Evolutionary conservation across 2,113 vertebrate genomes (phyloP), one percentile per base, ranked within the genome.

Genomic region (Macquaria ambigua): DNA sequence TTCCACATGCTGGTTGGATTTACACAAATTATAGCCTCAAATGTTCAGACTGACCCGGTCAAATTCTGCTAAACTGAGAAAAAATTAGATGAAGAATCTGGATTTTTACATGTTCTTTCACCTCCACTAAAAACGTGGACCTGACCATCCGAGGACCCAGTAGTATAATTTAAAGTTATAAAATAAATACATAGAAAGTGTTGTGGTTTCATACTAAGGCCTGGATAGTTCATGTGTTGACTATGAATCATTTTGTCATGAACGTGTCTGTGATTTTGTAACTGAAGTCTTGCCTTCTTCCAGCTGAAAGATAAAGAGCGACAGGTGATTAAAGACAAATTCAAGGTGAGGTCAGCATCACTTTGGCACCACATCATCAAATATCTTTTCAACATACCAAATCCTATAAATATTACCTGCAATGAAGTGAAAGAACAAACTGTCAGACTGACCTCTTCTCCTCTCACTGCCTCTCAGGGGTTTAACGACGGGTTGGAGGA

Each of bases 281-380:
- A 80, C 66, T 7, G 25, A 52, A 1, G 6, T 69, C 5, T 61
- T n/a, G 1, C 43, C 87, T 52, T 71, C 88, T 86, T 90, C 18
- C 95, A 99, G 98, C 96, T 99, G 62, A 98, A 97, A 87, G 98
- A 99, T 77, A 99, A 98, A 91, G 98, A 99, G 81, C 96, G 98
- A n/a, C 98, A 99, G 91, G 95, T 97, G 92, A 98, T 99, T 71
- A 99, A 99, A 93, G 98, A 99, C 73, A 97, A 98, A 14, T 99
- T 99, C 89, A 99, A 99, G 98, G 98, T 99, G 88, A 96, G 94
- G 14, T 5, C 3, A 21, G 28, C 41, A 5, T 28, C 50, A 52
- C 46, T 18, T 34, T 62, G 28, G 15, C 52, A 37, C 34, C 63
- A 11, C 70, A 4, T 58, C 34, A 39, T 58, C 34, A 39, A n/a